These are phyloP conservation scores for Gyrodactylus bullatarudis DNA, from an alignment of 1,140 invertebrate genomes.

Conservation along the genomic window DNA sequence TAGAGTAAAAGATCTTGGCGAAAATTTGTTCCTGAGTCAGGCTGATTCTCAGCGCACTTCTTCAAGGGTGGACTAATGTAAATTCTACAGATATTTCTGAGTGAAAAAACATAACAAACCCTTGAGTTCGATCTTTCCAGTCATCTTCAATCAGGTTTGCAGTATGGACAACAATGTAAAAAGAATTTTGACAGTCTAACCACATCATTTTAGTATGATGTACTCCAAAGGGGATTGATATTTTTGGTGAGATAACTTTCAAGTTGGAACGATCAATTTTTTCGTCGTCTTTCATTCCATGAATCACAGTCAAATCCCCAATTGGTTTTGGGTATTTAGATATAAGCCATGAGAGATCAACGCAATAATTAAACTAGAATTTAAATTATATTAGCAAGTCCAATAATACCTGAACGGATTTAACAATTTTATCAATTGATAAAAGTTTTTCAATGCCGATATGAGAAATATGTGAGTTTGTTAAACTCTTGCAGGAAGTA, in stretches of 20 bases:
- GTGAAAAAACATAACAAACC: no score
- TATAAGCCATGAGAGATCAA: background rate
- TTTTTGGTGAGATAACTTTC: conserved; percentile 11
- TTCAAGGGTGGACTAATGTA: conserved; percentile 9
- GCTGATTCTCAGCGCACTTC: conserved; percentile 13
- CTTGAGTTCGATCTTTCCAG: conserved; percentile 70
- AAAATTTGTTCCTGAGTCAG: conserved; percentile 48
- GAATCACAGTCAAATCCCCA: background rate
- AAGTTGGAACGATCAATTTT: background rate
- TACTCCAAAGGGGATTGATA: conserved; percentile 35
- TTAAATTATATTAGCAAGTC: background rate
- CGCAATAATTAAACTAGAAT: background rate
- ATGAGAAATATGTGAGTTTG: background rate
- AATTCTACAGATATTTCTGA: no score
- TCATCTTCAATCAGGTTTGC: conserved; percentile 59
- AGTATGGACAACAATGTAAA: conserved; percentile 53
- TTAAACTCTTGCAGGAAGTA: background rate
- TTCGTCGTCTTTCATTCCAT: background rate
- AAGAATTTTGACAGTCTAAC: conserved; percentile 38
- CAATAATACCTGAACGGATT: background rate
- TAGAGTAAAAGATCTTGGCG: conserved; percentile 49
- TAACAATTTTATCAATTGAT: background rate
- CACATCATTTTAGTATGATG: conserved; percentile 75
- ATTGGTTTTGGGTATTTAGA: background rate
- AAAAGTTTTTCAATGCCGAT: background rate